Evolutionary conservation across 2,888 invertebrate genomes (phyloP).

Genomic region (Eilema sororculum): DNA sequence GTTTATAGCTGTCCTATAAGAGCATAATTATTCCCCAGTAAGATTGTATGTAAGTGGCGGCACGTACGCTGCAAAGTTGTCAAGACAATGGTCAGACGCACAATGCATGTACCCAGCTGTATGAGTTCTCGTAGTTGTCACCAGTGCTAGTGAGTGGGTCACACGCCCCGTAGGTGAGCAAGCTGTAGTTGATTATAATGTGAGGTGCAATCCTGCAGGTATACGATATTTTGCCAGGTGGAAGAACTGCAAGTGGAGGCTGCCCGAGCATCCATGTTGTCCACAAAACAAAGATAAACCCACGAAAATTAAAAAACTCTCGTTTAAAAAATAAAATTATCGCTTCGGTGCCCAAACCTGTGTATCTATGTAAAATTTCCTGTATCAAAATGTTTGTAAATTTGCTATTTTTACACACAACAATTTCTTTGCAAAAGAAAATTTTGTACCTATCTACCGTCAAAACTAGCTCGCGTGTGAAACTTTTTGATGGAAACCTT

Average conservation of each 20-base stretch:
- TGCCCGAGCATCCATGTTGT: conserved; percentile 90
- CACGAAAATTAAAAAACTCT: conserved; percentile 82
- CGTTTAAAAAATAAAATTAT: conserved; percentile 82
- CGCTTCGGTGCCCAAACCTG: conserved; percentile 78
- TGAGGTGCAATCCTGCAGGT: conserved; percentile 89
- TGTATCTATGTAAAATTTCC: conserved; percentile 81
- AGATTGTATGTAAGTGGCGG: conserved; percentile 40
- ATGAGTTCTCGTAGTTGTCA: conserved; percentile 55
- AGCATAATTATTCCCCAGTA: conserved; percentile 31
- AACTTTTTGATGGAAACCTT: conserved; percentile 79
- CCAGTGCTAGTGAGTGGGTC: conserved; percentile 50
- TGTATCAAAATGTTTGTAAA: conserved; percentile 80
- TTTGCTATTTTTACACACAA: conserved; percentile 84
- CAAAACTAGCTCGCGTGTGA: conserved; percentile 77
- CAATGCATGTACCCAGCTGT: conserved; percentile 68
- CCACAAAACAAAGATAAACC: conserved; percentile 88
- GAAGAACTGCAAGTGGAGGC: conserved; percentile 93
- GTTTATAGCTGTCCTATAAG: conserved; percentile 36
- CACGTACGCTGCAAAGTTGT: conserved; percentile 14
- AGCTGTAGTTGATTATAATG: conserved; percentile 86
- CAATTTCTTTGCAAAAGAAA: conserved; percentile 73
- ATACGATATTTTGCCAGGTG: conserved; percentile 95
- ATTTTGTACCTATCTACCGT: conserved; percentile 74
- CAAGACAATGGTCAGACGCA: conserved; percentile 40
- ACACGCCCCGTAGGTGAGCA: conserved; percentile 68